Evolutionary conservation across 1,140 invertebrate species (phyloP).

Genomic region (Penaeus indicus): DNA sequence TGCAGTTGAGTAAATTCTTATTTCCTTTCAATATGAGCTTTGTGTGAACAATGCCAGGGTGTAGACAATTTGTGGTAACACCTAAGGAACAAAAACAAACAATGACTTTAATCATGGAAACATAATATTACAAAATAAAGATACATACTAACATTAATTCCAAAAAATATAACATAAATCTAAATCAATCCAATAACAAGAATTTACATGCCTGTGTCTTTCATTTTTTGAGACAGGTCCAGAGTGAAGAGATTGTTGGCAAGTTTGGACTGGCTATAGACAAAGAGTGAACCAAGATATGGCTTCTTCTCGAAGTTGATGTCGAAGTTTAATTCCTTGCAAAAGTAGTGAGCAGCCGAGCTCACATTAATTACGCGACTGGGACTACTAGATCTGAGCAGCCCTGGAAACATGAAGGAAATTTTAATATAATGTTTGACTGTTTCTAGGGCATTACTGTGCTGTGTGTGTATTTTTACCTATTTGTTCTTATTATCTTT

Average conservation of each 20-base stretch:
- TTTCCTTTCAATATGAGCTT: conserved; percentile 79
- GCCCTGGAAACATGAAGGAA: too few relatives aligned
- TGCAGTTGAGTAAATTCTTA: conserved; percentile 67
- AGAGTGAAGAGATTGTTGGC: conserved; percentile 87
- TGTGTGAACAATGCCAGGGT: conserved; percentile 76
- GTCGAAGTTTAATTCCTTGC: too few relatives aligned
- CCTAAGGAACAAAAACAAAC: conserved; percentile 68
- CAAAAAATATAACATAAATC: too few relatives aligned
- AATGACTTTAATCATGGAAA: too few relatives aligned
- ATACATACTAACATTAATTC: too few relatives aligned
- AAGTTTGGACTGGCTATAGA: conserved; percentile 90
- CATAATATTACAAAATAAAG: too few relatives aligned
- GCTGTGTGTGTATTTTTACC: too few relatives aligned
- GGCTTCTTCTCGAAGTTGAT: too few relatives aligned
- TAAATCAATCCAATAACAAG: too few relatives aligned
- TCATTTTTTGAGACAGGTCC: conserved; percentile 80
- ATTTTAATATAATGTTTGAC: too few relatives aligned
- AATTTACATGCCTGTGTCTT: conserved; percentile 69
- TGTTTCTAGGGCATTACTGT: too few relatives aligned
- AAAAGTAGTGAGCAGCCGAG: conserved; percentile 68
- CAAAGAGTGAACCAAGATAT: conserved; percentile 66
- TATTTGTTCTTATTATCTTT: too few relatives aligned
- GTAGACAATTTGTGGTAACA: conserved; percentile 44
- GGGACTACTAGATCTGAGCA: conserved; percentile 29
- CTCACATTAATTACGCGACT: conserved; percentile 72